These are phyloP conservation scores for Cephalophus harveyi DNA, from an alignment of 2,113 vertebrate species.

Conservation along the genomic window DNA sequence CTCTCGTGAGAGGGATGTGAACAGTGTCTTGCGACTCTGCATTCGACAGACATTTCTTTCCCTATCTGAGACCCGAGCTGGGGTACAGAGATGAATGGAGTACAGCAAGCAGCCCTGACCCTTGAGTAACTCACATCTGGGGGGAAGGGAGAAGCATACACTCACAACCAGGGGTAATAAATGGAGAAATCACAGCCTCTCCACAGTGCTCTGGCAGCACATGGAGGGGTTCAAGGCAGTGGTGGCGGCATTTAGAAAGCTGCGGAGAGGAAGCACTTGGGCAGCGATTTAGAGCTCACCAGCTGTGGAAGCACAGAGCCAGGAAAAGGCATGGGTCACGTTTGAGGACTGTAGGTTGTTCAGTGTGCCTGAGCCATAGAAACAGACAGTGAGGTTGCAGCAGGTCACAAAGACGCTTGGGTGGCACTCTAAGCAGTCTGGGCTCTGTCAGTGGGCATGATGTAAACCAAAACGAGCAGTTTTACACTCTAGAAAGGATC, in stretches of 20 bases:
- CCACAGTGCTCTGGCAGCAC: not conserved
- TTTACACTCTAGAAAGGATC: not conserved
- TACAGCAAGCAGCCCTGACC: not conserved
- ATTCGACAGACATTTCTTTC: not conserved
- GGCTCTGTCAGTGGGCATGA: not conserved
- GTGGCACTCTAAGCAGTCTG: not conserved
- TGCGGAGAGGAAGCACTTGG: not conserved
- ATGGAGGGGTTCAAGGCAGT: accelerated
- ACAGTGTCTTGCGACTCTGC: not conserved
- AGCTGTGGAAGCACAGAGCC: too few species aligned
- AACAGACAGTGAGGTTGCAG: too few species aligned
- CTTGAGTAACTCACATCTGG: not conserved
- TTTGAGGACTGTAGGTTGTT: not conserved
- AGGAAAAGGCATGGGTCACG: accelerated
- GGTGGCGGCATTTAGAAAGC: too few species aligned
- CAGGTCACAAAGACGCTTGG: not conserved
- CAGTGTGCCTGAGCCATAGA: accelerated
- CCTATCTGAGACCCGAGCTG: not conserved
- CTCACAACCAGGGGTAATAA: not conserved
- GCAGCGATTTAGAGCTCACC: not conserved
- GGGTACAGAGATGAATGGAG: not conserved
- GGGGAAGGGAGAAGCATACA: not conserved
- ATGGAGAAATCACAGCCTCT: not conserved
- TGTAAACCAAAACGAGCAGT: not conserved
- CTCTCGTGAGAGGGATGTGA: not conserved